These are phyloP conservation scores for Vidua macroura DNA, from an alignment of 2,113 vertebrate genomes.

Conservation along the genomic window DNA sequence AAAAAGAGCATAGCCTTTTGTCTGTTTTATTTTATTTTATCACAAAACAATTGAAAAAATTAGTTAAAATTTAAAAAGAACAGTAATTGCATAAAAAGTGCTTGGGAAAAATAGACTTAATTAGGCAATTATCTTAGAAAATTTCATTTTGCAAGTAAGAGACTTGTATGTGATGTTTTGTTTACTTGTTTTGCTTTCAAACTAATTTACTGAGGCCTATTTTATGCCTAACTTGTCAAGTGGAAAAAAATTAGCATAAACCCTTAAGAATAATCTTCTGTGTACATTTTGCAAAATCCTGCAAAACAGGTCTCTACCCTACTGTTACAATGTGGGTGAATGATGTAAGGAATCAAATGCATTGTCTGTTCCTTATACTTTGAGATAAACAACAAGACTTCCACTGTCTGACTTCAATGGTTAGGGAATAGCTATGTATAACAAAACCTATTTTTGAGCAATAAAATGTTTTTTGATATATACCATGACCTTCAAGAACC, in stretches of 20 bases:
- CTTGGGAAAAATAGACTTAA: not conserved
- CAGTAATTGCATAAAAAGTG: not conserved
- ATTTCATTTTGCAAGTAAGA: not conserved
- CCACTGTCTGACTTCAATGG: not conserved
- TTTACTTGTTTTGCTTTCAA: constrained; percentile 4
- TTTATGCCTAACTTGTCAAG: constrained; percentile 32
- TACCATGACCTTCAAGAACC: not conserved
- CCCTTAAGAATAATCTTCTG: not conserved
- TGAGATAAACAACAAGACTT: not conserved
- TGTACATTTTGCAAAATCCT: constrained; percentile 1
- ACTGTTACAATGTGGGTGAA: not conserved
- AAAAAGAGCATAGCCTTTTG: not conserved
- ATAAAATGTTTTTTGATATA: not conserved
- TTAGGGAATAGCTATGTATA: not conserved
- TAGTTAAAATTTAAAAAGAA: not conserved
- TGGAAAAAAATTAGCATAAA: constrained; percentile 23
- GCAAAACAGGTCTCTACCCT: not conserved
- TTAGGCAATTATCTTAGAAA: not conserved
- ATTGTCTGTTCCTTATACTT: not conserved
- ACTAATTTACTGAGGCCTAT: not conserved
- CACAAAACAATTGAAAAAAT: not conserved
- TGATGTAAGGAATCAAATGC: not conserved
- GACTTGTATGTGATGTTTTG: not conserved
- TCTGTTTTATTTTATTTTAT: not conserved
- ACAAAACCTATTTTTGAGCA: not conserved